These are phyloP conservation scores for Leptopterna dolabrata DNA, from an alignment of 2,888 invertebrate genomes.

Conservation along the genomic window DNA sequence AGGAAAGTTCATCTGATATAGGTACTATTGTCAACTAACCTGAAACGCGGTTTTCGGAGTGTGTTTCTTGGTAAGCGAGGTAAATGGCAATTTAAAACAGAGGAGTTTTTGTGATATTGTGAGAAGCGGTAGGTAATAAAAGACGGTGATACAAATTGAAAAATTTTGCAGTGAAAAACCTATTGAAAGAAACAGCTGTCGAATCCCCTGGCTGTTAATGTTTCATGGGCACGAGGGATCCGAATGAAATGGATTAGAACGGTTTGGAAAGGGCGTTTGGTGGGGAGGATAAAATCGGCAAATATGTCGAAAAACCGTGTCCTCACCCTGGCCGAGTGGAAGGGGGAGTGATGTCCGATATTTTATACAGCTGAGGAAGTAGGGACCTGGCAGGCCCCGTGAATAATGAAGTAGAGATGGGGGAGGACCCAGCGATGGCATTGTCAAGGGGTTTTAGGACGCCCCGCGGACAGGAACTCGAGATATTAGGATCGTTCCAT, in stretches of 20 bases:
- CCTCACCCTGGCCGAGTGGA: not conserved
- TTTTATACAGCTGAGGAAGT: slow-evolving; percentile 25
- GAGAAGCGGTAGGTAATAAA: too few relatives aligned
- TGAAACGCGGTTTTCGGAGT: too few relatives aligned
- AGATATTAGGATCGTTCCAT: slow-evolving; percentile 33
- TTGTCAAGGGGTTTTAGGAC: slow-evolving; percentile 34
- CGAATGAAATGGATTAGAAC: slow-evolving; percentile 19
- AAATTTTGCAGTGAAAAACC: not conserved
- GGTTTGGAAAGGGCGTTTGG: not conserved
- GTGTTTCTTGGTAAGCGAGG: too few relatives aligned
- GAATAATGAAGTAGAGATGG: slow-evolving; percentile 47
- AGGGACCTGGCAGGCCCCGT: slow-evolving; percentile 29
- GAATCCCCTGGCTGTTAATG: not conserved
- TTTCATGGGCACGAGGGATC: not conserved
- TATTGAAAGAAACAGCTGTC: not conserved
- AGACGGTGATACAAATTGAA: not conserved
- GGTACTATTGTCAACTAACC: too few relatives aligned
- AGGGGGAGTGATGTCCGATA: slow-evolving; percentile 39
- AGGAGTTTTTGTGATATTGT: too few relatives aligned
- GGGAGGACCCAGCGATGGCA: not conserved
- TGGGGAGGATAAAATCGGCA: slow-evolving; percentile 40
- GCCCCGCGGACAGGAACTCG: slow-evolving; percentile 30
- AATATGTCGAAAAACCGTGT: slow-evolving; percentile 41
- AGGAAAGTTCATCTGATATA: too few relatives aligned
- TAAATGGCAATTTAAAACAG: too few relatives aligned